Conservation (phyloP, 2,113 vertebrate species). For the Gadus macrocephalus region DNA sequence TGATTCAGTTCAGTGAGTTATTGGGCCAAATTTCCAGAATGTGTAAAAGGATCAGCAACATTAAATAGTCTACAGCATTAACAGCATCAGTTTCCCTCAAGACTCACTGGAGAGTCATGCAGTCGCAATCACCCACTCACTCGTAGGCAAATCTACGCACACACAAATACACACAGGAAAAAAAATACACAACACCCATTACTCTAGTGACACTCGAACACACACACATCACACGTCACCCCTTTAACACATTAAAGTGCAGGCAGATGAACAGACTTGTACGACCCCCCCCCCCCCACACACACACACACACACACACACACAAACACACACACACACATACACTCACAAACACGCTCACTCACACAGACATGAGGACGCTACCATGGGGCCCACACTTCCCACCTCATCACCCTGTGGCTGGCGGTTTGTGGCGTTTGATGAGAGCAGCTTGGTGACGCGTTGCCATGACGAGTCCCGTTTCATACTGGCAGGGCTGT, state of each 20-base stretch:
- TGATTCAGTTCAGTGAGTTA: slow-evolving; percentile 31
- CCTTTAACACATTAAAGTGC: background rate
- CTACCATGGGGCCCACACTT: slow-evolving; percentile 11
- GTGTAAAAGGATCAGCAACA: slow-evolving; percentile 54
- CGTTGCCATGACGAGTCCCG: slow-evolving; percentile 45
- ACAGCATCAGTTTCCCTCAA: slow-evolving; percentile 47
- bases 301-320: background rate
- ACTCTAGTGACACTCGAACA: background rate
- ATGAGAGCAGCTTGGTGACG: slow-evolving; percentile 56
- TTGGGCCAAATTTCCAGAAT: slow-evolving; percentile 45
- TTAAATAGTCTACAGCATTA: slow-evolving; percentile 47
- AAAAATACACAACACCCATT: too few species aligned
- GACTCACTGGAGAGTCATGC: slow-evolving; percentile 40
- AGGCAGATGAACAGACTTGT: slow-evolving; percentile 10
- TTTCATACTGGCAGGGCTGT: slow-evolving; percentile 55
- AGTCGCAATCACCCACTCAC: slow-evolving; percentile 13
- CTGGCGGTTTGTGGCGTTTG: slow-evolving; percentile 23
- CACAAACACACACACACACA: background rate
- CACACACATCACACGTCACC: background rate
- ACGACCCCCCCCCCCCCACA: background rate
- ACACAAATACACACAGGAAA: background rate
- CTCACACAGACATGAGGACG: background rate
- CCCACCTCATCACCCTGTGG: slow-evolving; percentile 58
- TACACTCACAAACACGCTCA: slow-evolving; percentile 4
- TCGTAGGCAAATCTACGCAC: slow-evolving; percentile 10